Conservation (phyloP, 2,797 vertebrate species). For the Ctenochaetus hawaiiensis region DNA sequence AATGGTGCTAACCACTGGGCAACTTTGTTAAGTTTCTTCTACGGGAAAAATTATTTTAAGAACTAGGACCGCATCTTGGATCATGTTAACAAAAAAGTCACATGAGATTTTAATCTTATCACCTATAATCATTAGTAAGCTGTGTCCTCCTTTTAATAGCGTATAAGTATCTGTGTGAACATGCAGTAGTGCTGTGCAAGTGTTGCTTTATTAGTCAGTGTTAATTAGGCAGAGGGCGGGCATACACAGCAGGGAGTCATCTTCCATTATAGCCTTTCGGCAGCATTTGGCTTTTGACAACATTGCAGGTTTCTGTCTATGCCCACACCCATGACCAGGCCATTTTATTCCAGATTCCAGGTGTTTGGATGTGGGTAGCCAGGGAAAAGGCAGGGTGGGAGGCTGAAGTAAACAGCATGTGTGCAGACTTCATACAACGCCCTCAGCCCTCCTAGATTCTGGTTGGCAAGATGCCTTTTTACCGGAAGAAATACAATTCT, state of each 20-base stretch:
- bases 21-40: too few relatives aligned
- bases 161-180: conserved; percentile 30
- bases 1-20: not conserved
- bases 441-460: conserved; percentile 61
- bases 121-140: not conserved
- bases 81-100: not conserved
- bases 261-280: conserved; percentile 55
- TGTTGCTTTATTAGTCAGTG: conserved; percentile 52
- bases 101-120: conserved; percentile 18
- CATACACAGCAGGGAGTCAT: conserved; percentile 49
- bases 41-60: not conserved
- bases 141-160: conserved; percentile 12
- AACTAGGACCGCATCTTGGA: not conserved
- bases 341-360: conserved; percentile 60
- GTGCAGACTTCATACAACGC: conserved; percentile 72
- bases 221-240: conserved; percentile 57
- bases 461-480: conserved; percentile 68
- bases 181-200: conserved; percentile 33
- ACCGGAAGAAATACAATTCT: conserved; percentile 50
- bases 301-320: conserved; percentile 43
- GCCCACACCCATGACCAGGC: conserved; percentile 62
- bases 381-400: conserved; percentile 72
- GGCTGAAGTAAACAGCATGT: conserved; percentile 84
- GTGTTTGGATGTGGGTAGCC: conserved; percentile 79
- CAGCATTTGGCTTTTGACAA: conserved; percentile 59